Conservation (phyloP, 2,888 invertebrate genomes). For the Steinernema scapterisci region DNA sequence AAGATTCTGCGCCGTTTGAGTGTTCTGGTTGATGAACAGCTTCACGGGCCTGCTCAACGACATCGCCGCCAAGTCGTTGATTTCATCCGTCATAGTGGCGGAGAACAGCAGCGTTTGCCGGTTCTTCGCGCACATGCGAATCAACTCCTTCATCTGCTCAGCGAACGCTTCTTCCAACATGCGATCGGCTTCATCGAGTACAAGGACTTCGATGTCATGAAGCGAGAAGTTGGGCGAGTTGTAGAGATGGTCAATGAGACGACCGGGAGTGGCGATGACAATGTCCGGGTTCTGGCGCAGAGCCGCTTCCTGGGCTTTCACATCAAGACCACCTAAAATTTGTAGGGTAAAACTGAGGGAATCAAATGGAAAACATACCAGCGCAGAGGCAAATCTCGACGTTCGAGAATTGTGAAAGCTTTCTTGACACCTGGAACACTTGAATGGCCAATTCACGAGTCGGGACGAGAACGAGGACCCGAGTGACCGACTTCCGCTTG, state of each 20-base stretch:
- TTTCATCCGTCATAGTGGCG: constrained; percentile 97
- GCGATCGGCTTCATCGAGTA: constrained; percentile 80
- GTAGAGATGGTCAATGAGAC: constrained; percentile 92
- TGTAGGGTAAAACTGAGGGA: background rate
- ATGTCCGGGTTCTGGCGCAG: constrained; percentile 87
- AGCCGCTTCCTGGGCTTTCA: constrained; percentile 72
- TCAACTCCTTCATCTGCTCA: constrained; percentile 98
- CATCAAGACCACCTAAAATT: constrained; percentile 71
- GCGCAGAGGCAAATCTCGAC: constrained; percentile 68
- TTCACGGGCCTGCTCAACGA: constrained; percentile 89
- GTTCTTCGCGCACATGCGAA: constrained; percentile 85
- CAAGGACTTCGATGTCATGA: constrained; percentile 81
- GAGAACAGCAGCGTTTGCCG: constrained; percentile 96
- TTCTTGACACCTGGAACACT: constrained; percentile 90
- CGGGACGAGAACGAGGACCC: constrained; percentile 91
- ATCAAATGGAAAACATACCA: constrained; percentile 48
- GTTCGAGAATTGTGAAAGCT: constrained; percentile 83
- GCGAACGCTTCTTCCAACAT: constrained; percentile 99
- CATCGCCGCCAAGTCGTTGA: constrained; percentile 86
- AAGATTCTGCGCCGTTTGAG: constrained; percentile 90
- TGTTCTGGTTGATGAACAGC: constrained; percentile 92
- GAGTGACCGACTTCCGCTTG: constrained; percentile 74
- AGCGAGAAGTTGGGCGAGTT: constrained; percentile 89
- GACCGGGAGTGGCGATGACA: constrained; percentile 96
- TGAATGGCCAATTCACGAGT: constrained; percentile 97